These are phyloP conservation scores for Mythimna lalbum DNA, from an alignment of 2,888 invertebrate genomes.

Conservation along the genomic window DNA sequence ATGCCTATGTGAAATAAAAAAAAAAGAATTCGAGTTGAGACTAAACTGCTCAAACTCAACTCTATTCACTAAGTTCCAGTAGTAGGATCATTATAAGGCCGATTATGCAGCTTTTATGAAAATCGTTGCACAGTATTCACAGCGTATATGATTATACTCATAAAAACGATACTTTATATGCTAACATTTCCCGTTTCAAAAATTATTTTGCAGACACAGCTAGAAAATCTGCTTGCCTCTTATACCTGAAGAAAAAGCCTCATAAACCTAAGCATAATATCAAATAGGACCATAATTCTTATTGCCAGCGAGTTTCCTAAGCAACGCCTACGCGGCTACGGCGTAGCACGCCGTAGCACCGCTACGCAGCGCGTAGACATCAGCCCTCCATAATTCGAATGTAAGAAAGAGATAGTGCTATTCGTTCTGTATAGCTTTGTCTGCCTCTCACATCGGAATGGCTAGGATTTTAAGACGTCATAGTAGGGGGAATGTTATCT, in stretches of 20 bases:
- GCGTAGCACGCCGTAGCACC: constrained; percentile 64
- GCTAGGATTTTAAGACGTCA: no score
- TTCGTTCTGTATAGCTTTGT: no score
- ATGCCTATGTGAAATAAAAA: no score
- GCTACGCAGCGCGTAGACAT: constrained; percentile 60
- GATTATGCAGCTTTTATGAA: no score
- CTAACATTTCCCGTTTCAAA: constrained; percentile 1
- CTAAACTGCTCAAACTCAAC: no score
- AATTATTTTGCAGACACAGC: constrained; percentile 20
- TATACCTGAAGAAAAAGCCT: constrained; percentile 23
- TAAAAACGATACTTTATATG: not conserved
- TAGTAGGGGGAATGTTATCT: no score
- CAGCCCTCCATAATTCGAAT: constrained; percentile 33
- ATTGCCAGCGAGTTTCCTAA: constrained; percentile 41
- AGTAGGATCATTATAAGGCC: no score
- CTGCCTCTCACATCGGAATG: no score
- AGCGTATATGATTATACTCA: not conserved
- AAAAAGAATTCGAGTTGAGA: no score
- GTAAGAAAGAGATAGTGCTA: no score
- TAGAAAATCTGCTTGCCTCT: constrained; percentile 35
- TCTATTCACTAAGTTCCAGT: no score
- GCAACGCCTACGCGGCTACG: constrained; percentile 64
- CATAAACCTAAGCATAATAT: constrained; percentile 44
- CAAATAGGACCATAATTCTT: constrained; percentile 61
- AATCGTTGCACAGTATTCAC: not conserved